phyloP scores from a whole-genome alignment of 2,888 invertebrate species.

The Venustoraphidia nigricollis region DNA sequence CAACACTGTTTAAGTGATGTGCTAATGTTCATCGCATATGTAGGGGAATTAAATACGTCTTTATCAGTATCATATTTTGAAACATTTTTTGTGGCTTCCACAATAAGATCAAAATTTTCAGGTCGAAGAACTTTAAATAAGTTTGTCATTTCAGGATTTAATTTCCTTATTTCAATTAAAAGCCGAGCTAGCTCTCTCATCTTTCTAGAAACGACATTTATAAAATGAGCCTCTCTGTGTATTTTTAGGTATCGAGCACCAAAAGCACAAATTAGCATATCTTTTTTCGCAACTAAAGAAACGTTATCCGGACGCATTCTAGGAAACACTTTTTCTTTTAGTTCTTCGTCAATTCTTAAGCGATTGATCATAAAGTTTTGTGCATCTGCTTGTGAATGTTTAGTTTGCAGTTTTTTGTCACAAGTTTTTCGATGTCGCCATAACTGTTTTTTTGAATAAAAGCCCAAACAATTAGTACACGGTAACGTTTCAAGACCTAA shows the following conservation, averaged over 20 bases:
- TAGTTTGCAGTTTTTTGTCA: background rate
- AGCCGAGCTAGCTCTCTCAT: too few species aligned
- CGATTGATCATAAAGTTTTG: constrained; percentile 6
- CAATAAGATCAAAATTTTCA: constrained; percentile 8
- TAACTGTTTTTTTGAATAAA: constrained; percentile 12
- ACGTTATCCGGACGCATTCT: constrained; percentile 10
- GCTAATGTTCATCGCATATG: too few species aligned
- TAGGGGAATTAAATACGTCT: too few species aligned
- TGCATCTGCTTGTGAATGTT: background rate
- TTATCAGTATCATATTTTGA: constrained; percentile 13
- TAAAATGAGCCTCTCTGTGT: too few species aligned
- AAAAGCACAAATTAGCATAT: constrained; percentile 11
- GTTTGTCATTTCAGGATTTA: constrained; percentile 3
- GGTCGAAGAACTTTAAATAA: constrained; percentile 8
- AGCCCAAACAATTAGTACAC: constrained; percentile 14
- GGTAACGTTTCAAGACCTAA: constrained; percentile 5
- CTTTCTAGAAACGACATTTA: too few species aligned
- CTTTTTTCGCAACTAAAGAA: constrained; percentile 9
- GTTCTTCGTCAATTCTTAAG: constrained; percentile 6
- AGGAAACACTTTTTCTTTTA: constrained; percentile 8
- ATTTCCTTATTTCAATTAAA: too few species aligned
- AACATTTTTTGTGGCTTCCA: constrained; percentile 10
- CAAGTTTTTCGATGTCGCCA: constrained; percentile 13
- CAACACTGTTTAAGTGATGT: too few species aligned
- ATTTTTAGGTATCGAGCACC: too few species aligned